phyloP scores from a whole-genome alignment of 2,113 vertebrate genomes.

The Calidris pugnax region DNA sequence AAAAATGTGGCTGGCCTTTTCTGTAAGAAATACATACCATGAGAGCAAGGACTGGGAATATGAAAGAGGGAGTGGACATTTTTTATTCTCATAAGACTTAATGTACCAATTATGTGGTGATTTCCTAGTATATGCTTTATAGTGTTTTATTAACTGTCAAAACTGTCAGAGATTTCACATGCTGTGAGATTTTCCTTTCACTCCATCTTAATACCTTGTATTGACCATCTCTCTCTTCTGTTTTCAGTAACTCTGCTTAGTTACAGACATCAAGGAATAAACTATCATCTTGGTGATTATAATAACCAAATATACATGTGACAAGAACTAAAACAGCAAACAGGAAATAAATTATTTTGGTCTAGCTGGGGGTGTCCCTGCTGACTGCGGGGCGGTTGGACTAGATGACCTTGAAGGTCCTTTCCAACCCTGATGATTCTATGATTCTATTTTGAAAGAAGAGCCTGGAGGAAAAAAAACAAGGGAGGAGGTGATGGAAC shows the following conservation, averaged over 20 bases:
- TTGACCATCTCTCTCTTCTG: neutral
- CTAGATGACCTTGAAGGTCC: no score
- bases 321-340: neutral
- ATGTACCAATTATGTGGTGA: neutral
- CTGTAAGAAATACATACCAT: neutral
- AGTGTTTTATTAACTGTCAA: neutral
- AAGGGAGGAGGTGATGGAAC: neutral
- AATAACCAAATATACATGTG: neutral
- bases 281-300: neutral
- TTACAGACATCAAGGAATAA: neutral
- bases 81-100: neutral
- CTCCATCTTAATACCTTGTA: neutral
- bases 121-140: neutral
- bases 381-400: no score
- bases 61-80: neutral
- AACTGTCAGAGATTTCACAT: neutral
- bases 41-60: neutral
- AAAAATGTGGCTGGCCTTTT: neutral
- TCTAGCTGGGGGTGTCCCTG: no score
- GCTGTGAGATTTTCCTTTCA: neutral
- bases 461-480: neutral
- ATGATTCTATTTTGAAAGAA: neutral
- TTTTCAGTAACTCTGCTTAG: neutral
- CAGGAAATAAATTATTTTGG: neutral
- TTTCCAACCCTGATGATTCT: no score